These are phyloP conservation scores for Leucozona laternaria DNA, from an alignment of 2,888 invertebrate genomes.

Conservation along the genomic window DNA sequence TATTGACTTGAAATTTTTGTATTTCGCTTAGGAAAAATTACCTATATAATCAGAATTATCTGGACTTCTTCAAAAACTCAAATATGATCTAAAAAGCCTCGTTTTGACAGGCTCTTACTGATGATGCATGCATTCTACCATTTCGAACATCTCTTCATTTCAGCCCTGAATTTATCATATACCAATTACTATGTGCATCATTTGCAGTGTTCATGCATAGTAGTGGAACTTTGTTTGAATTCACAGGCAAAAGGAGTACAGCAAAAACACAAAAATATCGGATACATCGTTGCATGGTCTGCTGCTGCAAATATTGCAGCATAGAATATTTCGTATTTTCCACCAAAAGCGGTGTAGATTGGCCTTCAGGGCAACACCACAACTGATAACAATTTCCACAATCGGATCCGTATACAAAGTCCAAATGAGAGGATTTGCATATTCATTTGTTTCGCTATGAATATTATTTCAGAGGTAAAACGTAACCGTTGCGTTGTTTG, in stretches of 20 bases:
- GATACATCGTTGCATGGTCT: conserved; percentile 61
- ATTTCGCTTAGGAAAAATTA: no score
- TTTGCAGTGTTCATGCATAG: background rate
- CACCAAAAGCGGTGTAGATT: conserved; percentile 23
- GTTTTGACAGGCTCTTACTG: no score
- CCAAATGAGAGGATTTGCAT: conserved; percentile 60
- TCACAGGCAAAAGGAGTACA: background rate
- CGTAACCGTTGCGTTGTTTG: background rate
- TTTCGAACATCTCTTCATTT: background rate
- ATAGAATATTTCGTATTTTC: conserved; percentile 17
- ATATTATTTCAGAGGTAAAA: conserved; percentile 14
- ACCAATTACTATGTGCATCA: background rate
- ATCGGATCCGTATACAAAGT: conserved; percentile 31
- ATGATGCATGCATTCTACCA: no score
- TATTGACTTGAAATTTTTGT: no score
- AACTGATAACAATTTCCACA: conserved; percentile 58
- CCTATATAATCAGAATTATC: no score
- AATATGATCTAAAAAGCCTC: no score
- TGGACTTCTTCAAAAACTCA: no score
- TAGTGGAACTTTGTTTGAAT: background rate
- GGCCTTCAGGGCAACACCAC: conserved; percentile 17
- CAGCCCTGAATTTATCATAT: background rate
- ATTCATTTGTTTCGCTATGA: conserved; percentile 38
- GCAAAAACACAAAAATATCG: conserved; percentile 27
- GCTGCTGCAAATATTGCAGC: conserved; percentile 58